Conservation (phyloP, 2,888 invertebrate genomes). For the Gastrophysa polygoni region DNA sequence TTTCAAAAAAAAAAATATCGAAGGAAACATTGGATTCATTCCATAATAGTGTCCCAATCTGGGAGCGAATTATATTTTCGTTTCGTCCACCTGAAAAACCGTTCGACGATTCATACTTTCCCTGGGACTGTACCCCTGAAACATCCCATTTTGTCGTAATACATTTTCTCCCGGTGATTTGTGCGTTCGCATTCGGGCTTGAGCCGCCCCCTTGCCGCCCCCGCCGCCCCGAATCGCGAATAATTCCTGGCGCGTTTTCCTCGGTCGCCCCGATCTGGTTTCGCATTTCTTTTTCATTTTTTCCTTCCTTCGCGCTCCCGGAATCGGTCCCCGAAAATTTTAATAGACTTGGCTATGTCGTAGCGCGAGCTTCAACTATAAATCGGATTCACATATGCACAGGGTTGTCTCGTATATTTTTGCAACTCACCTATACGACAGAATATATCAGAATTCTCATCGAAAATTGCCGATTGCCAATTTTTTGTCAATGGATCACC, state of each 20-base stretch:
- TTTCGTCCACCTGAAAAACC: background rate
- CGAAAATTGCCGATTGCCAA: too few species aligned
- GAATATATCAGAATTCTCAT: too few species aligned
- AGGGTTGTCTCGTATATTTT: too few species aligned
- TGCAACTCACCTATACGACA: too few species aligned
- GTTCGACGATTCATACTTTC: constrained; percentile 41
- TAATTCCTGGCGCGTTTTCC: constrained; percentile 55
- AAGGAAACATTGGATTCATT: too few species aligned
- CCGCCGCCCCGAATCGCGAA: constrained; percentile 52
- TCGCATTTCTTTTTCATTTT: background rate
- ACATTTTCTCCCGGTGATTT: constrained; percentile 57
- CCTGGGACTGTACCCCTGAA: constrained; percentile 44
- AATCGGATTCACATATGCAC: too few species aligned
- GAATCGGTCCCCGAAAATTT: background rate
- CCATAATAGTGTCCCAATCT: too few species aligned
- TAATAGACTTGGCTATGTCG: background rate
- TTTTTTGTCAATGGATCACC: too few species aligned
- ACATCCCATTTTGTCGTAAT: constrained; percentile 57
- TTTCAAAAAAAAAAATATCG: too few species aligned
- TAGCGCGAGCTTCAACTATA: background rate
- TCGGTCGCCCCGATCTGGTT: constrained; percentile 14
- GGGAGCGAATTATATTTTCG: too few species aligned
- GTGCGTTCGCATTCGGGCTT: constrained; percentile 47
- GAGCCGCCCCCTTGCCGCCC: constrained; percentile 46
- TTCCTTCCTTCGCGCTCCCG: constrained; percentile 16